Evolutionary conservation across 2,797 vertebrate genomes (phyloP), one percentile per base, ranked within the genome.

Genomic region (Tapera naevia): DNA sequence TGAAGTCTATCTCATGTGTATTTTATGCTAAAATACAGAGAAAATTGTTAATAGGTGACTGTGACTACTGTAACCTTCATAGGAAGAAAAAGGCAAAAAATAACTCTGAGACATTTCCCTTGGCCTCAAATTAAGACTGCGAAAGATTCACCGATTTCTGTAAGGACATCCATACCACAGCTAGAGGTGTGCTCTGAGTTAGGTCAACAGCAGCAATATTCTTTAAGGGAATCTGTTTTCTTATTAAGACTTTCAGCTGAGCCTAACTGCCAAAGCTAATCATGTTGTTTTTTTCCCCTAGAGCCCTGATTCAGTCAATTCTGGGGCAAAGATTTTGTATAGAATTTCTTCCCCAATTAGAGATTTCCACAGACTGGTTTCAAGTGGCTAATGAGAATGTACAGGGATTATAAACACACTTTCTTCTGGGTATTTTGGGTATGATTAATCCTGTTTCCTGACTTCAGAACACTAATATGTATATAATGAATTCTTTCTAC

Each of bases 321-420:
- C 87, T 27, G 94, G 95, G 93, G 94, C 93, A 95, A 93, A 97
- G 96, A 96, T 95, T 95, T 96, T 95, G 93, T 95, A 95, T 45
- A 95, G 89, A 95, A 88, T 93, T 97, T 95, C 94, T 96, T 95
- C 93, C 89, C 92, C 92, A 96, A 96, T 95, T 96, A 95, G 87
- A 94, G 85, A 89, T 91, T 95, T 94, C 91, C 84, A 88, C 65
- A 81, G 88, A 85, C 84, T 75, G 35, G 85, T 86, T 96, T 95
- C 89, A 94, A 91, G 75, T 91, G 65, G 72, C 86, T 97, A 93
- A 95, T 95, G 79, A 94, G 84, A 95, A 97, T 56, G 88, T 92
- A 94, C 93, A 93, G 80, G 82, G 89, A 95, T 94, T 96, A 96
- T 92, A 97, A 95, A 93, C 82, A 92, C 35, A 56, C 85, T 91